These are phyloP conservation scores for Montipora sp. DNA, from an alignment of 64 coral and sea anemone genomes.

Conservation along the genomic window DNA sequence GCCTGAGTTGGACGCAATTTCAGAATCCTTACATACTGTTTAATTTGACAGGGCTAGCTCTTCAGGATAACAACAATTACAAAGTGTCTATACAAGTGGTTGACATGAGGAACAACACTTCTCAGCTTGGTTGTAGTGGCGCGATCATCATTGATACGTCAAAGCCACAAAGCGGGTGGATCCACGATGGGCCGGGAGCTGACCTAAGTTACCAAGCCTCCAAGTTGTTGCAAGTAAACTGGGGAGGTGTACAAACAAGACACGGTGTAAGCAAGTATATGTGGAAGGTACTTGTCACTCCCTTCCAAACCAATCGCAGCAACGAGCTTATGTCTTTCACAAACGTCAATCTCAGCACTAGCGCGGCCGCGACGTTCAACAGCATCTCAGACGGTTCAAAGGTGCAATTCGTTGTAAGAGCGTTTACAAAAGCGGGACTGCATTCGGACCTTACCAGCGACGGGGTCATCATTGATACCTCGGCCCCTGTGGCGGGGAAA, in stretches of 20 bases:
- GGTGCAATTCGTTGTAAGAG: constrained; percentile 56
- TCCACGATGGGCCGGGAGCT: constrained; percentile 76
- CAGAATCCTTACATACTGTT: too few relatives aligned
- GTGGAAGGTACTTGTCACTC: constrained; percentile 47
- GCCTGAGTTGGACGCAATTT: too few relatives aligned
- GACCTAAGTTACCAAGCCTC: constrained; percentile 70
- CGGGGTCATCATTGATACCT: constrained; percentile 81
- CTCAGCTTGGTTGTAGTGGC: constrained; percentile 72
- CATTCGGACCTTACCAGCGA: constrained; percentile 66
- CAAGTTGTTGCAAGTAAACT: constrained; percentile 56
- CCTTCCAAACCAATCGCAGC: constrained; percentile 25
- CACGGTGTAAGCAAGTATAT: constrained; percentile 63
- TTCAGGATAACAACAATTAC: constrained; percentile 72
- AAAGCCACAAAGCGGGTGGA: constrained; percentile 83
- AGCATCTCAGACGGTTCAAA: constrained; percentile 72
- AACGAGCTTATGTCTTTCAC: constrained; percentile 51
- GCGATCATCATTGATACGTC: constrained; percentile 84
- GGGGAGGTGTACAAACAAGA: constrained; percentile 71
- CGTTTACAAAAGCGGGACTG: constrained; percentile 89
- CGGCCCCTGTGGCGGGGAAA: constrained; percentile 30
- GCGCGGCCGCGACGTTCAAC: constrained; percentile 19
- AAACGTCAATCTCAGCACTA: constrained; percentile 45
- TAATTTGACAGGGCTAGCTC: background rate
- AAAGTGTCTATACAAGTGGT: constrained; percentile 79
- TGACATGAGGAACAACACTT: constrained; percentile 53